Evolutionary conservation across 1,140 invertebrate species (phyloP).

Genomic region (Antheraea mylitta): DNA sequence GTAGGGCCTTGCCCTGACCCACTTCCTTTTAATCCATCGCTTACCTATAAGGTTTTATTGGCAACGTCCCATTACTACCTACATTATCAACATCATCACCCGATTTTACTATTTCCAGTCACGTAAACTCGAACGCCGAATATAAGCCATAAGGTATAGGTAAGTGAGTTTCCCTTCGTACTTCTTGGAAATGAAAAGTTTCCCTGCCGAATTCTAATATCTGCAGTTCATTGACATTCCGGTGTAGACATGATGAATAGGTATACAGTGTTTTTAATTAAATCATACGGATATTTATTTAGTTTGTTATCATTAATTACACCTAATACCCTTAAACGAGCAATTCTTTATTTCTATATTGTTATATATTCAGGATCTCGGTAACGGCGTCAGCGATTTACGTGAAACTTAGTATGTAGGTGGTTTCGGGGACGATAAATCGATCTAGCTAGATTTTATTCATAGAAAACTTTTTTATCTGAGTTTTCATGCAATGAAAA

Average conservation of each 20-base stretch:
- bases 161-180: conserved; percentile 14
- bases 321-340: no score
- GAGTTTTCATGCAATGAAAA: no score
- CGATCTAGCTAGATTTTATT: no score
- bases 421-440: no score
- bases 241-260: neutral
- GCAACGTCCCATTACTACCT: conserved; percentile 73
- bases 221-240: conserved; percentile 11
- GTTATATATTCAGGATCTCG: no score
- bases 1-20: conserved; percentile 61
- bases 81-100: conserved; percentile 78
- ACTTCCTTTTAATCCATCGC: conserved; percentile 75
- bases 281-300: neutral
- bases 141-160: conserved; percentile 62
- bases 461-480: no score
- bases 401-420: no score
- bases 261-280: neutral
- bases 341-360: no score
- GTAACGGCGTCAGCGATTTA: no score
- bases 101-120: conserved; percentile 78
- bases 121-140: conserved; percentile 73
- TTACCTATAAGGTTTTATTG: conserved; percentile 79
- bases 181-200: conserved; percentile 12
- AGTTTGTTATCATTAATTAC: no score
- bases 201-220: neutral